These are phyloP conservation scores for Drosophila bunnanda DNA, from an alignment of 2,888 invertebrate species.

Conservation along the genomic window DNA sequence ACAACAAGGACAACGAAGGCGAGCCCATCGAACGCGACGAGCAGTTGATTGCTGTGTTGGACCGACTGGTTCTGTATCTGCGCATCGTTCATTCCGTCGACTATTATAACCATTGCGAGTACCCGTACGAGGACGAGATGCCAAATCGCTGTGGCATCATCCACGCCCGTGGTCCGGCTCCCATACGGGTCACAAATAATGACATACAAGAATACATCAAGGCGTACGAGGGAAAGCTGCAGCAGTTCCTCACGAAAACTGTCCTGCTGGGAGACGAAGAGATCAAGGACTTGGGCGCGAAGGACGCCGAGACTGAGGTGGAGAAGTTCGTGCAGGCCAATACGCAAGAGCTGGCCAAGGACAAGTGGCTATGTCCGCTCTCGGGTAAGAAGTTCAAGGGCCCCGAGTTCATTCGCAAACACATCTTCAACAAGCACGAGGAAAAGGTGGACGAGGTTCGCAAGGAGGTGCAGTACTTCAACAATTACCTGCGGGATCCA, in stretches of 20 bases:
- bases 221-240: conserved; percentile 95
- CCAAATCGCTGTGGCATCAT: conserved; percentile 99
- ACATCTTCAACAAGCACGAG: conserved; percentile 98
- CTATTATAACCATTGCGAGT: conserved; percentile 99
- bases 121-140: conserved; percentile 99
- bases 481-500: conserved; percentile 97
- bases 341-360: conserved; percentile 98
- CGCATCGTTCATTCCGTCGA: conserved; percentile 99
- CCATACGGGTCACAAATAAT: conserved; percentile 89
- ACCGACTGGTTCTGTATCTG: conserved; percentile 95
- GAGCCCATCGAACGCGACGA: conserved; percentile 90
- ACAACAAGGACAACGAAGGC: conserved; percentile 85
- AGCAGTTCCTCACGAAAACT: conserved; percentile 93
- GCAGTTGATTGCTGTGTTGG: conserved; percentile 89
- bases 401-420: conserved; percentile 99
- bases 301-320: conserved; percentile 88
- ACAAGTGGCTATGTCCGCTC: conserved; percentile 99
- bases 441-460: conserved; percentile 99
- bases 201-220: conserved; percentile 89
- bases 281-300: conserved; percentile 92
- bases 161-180: conserved; percentile 96
- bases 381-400: conserved; percentile 99
- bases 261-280: conserved; percentile 92
- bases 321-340: conserved; percentile 98
- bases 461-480: conserved; percentile 98